Evolutionary conservation across 2,888 invertebrate genomes (phyloP), one percentile per base, ranked within the genome.

Genomic region (Clanis bilineata): DNA sequence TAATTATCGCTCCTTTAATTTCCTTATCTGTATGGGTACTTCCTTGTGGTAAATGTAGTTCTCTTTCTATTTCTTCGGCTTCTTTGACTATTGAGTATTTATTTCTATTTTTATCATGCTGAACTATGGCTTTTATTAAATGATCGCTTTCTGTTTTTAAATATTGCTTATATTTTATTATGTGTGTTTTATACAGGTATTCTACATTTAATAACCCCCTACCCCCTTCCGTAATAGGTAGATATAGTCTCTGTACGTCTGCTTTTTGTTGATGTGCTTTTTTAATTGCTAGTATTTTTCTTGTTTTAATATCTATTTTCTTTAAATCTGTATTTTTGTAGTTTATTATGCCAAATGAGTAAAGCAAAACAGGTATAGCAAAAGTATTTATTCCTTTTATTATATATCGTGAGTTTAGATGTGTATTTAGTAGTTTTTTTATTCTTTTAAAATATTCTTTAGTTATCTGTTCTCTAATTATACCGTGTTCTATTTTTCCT

Each of bases 211-310:
- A 22, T 23, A 65, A 38, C 0, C 63, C 64, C 57, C 62, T 63
- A 54, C 60, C 61, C 39, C 64, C 64, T 45, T 64, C 57, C 1
- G 2, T 21, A 18, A 44, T 44, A 18, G 18, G 65, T 62, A 64
- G 47, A 23, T 65, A 64, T 36, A 67, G 39, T 56, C 65, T 62
- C 43, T 64, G 62, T 38, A 63, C 43, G 9, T 66, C 63, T 57
- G 65, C 62, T 55, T 66, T 68, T 56, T 64, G 64, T 45, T 63
- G 61, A n/a, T 68, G 64, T 15, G 54, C 60, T 55, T 66, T 66
- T 25, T 65, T 60, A 0, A 66, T 60, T 7, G 57, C 44, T 56
- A 66, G 23, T 7, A 62, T 7, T 62, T 68, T 68, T 41, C 63
- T 56, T 7, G 57, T 70, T 21, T 62, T 66, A n/a, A 54, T 57